Base-by-base conservation (phyloP, 2,888 invertebrate genomes). In the Osmoderma eremita region DNA sequence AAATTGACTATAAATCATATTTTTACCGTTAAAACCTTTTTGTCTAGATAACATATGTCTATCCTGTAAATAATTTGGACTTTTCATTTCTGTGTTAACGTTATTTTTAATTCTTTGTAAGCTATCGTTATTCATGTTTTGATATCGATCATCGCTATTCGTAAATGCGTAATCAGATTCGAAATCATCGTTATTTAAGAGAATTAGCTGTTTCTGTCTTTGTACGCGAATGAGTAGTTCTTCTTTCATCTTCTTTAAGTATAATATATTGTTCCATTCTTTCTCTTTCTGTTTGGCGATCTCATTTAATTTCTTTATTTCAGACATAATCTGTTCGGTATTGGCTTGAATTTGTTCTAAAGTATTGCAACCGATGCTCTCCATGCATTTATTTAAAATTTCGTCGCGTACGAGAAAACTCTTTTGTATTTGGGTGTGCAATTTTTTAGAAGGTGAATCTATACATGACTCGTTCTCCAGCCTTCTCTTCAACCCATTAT, bases 181-280 rank as follows among this genome's bases (percentile, higher is more conserved):
- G n/a, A 65, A 64, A 4, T 68, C 68, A 10, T 65, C 68, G 20
- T 56, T 58, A 42, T 66, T 68, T 69, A 82, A 69, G 56, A 76
- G 64, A 76, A 90, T 75, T 1, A 91, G 85, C 74, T 91, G 90
- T 75, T 89, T 88, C 73, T 88, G 87, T 68, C 93, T 85, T 67
- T 91, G 84, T 38, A 94, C 82, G 71, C 94, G 84, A 5, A 91
- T 82, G 56, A 91, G 83, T 18, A 93, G 87, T 77, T 94, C 94
- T 77, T 94, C 93, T 82, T 95, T 94, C 2, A 94, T 86, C 79
- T 93, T 93, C 78, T 92, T 92, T 72, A 93, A 83, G 76, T 92
- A 90, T 12, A 94, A 80, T 63, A 95, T 89, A 68, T 91, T 90
- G 79, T 94, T 93, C 91, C 93, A 93, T 80, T 95, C 94, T 74